Evolutionary conservation across 2,888 invertebrate genomes (phyloP).

Genomic region (Calephelis perditalis): DNA sequence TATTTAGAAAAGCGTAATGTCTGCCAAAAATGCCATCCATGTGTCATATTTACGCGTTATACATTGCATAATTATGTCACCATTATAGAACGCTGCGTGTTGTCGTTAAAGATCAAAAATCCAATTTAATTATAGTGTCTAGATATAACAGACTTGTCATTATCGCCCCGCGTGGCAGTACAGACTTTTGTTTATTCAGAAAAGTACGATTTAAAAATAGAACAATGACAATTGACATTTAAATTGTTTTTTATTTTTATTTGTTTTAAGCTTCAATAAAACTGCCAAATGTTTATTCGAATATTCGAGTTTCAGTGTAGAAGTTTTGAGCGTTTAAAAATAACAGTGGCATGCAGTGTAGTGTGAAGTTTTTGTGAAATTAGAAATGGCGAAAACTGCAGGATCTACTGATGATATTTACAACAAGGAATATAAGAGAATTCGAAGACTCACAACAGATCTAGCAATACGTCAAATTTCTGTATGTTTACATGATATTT

Average conservation of each 20-base stretch:
- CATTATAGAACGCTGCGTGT: constrained; percentile 44
- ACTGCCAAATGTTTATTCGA: too few relatives aligned
- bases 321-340: constrained; percentile 21
- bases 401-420: constrained; percentile 67
- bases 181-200: constrained; percentile 33
- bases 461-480: constrained; percentile 82
- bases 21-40: constrained; percentile 12
- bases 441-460: constrained; percentile 83
- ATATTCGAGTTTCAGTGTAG: constrained; percentile 17
- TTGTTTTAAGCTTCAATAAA: neutral
- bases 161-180: constrained; percentile 57
- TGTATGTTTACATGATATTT: constrained; percentile 68
- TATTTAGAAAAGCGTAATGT: neutral
- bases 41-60: constrained; percentile 15
- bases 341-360: neutral
- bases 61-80: constrained; percentile 30
- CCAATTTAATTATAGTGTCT: constrained; percentile 55
- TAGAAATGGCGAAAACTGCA: constrained; percentile 45
- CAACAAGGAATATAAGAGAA: constrained; percentile 82
- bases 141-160: constrained; percentile 63
- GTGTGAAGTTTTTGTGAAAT: neutral
- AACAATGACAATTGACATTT: constrained; percentile 21
- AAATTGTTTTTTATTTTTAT: constrained; percentile 2
- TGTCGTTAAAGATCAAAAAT: constrained; percentile 45
- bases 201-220: constrained; percentile 32